Evolutionary conservation across 2,113 vertebrate genomes (phyloP).

Genomic region (Carollia perspicillata): DNA sequence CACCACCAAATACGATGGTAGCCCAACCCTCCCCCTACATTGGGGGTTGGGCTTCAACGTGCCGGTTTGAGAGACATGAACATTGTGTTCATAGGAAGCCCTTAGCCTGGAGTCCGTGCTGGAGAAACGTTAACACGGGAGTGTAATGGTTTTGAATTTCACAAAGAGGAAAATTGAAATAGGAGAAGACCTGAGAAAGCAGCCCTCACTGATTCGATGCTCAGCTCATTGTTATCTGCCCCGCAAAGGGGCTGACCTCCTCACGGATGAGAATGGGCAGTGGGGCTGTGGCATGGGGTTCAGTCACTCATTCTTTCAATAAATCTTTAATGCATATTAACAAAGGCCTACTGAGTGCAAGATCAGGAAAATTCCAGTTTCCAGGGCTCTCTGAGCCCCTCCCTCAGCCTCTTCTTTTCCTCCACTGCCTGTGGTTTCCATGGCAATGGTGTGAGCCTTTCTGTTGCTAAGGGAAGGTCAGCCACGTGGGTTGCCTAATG

Average conservation of each 20-base stretch:
- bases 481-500: neutral
- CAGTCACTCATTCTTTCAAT: neutral
- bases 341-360: neutral
- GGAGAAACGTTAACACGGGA: fast-evolving
- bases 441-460: neutral
- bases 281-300: neutral
- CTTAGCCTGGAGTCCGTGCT: no score
- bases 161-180: neutral
- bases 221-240: no score
- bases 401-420: neutral
- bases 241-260: neutral
- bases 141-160: neutral
- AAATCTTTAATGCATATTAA: neutral
- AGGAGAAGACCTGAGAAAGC: neutral
- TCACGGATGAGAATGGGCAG: no score
- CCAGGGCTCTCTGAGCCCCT: neutral
- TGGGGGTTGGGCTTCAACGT: neutral
- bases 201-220: fast-evolving
- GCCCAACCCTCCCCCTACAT: fast-evolving
- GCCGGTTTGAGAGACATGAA: neutral
- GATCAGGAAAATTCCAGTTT: neutral
- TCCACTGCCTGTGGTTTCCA: constrained; percentile 16
- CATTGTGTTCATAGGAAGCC: neutral
- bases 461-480: constrained; percentile 15
- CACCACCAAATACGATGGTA: neutral